These are phyloP conservation scores for Patella caerulea DNA, from an alignment of 2,888 invertebrate species.

Conservation along the genomic window DNA sequence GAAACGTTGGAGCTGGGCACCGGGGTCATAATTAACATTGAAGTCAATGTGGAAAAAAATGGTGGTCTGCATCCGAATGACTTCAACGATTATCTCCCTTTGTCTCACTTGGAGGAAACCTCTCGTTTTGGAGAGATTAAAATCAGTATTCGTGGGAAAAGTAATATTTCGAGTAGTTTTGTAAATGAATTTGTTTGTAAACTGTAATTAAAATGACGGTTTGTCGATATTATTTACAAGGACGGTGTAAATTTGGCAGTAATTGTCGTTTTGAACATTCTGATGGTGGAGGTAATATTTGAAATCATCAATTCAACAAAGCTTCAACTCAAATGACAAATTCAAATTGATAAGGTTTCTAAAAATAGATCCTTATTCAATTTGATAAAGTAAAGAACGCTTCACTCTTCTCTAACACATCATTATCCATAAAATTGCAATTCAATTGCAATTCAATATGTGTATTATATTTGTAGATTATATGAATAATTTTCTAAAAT, in stretches of 20 bases:
- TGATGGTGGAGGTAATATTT: constrained; percentile 32
- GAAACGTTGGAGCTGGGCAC: too few relatives aligned
- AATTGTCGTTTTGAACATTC: constrained; percentile 55
- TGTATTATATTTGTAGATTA: too few relatives aligned
- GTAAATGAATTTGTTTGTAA: neutral
- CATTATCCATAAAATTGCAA: neutral
- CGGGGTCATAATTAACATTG: too few relatives aligned
- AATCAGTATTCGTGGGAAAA: too few relatives aligned
- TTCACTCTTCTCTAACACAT: neutral
- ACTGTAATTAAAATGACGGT: constrained; percentile 40
- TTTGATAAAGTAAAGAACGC: neutral
- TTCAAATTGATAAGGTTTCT: neutral
- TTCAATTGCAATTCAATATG: too few relatives aligned
- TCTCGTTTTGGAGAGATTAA: too few relatives aligned
- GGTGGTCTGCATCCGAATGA: too few relatives aligned
- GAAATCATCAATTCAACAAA: constrained; percentile 20
- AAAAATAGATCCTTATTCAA: neutral
- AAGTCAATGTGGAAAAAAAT: too few relatives aligned
- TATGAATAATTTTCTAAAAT: too few relatives aligned
- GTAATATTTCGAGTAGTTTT: constrained; percentile 75
- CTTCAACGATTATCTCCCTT: too few relatives aligned
- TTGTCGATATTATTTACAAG: constrained; percentile 53
- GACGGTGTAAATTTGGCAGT: constrained; percentile 49
- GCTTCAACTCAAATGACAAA: neutral
- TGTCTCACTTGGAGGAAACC: too few relatives aligned